These are phyloP conservation scores for Dione vanillae DNA, from an alignment of 2,888 invertebrate genomes.

Conservation along the genomic window DNA sequence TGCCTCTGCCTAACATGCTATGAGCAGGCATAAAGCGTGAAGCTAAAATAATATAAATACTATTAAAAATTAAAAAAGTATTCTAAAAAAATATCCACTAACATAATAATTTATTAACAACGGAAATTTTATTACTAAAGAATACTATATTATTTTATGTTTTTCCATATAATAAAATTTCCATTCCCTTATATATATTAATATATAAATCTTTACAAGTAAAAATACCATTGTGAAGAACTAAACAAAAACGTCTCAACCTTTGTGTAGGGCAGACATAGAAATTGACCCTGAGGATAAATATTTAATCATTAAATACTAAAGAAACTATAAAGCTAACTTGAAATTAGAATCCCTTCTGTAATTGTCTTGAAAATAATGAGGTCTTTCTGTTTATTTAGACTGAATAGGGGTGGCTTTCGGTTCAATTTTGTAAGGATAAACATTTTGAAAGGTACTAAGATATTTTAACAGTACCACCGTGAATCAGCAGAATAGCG, in stretches of 20 bases:
- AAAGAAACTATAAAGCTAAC: slow-evolving; percentile 43
- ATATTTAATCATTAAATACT: slow-evolving; percentile 40
- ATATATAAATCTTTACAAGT: slow-evolving; percentile 15
- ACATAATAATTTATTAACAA: too few species aligned
- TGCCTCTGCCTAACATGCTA: neutral
- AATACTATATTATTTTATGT: too few species aligned
- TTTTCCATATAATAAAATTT: neutral
- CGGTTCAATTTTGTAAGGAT: slow-evolving; percentile 21
- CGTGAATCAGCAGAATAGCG: too few species aligned
- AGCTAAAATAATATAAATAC: neutral
- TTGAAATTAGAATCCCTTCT: slow-evolving; percentile 52
- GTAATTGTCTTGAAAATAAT: slow-evolving; percentile 52
- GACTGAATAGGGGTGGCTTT: slow-evolving; percentile 38
- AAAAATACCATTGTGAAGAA: slow-evolving; percentile 4
- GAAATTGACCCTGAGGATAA: slow-evolving; percentile 37
- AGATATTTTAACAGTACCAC: too few species aligned
- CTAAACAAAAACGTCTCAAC: slow-evolving; percentile 16
- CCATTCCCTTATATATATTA: neutral
- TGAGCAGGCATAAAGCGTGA: neutral
- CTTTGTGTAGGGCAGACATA: slow-evolving; percentile 23
- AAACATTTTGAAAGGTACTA: neutral
- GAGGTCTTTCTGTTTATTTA: slow-evolving; percentile 54
- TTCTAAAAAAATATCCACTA: too few species aligned
- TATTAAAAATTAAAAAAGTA: too few species aligned
- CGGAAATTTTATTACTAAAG: too few species aligned